Evolutionary conservation across 1,140 invertebrate genomes (phyloP).

Genomic region (Zaprionus vittiger): DNA sequence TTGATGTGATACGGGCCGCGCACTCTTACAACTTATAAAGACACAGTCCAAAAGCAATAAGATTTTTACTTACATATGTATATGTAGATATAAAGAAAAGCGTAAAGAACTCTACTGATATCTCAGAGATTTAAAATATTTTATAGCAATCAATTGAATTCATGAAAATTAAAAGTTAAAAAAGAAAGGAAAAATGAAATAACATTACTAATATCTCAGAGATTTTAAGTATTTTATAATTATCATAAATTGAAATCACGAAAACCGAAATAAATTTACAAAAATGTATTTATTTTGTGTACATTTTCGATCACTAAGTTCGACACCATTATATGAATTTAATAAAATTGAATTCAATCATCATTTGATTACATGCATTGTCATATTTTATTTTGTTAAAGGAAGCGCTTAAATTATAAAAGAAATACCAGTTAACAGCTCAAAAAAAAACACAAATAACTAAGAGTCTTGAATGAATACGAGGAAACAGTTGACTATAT

Average conservation of each 20-base stretch:
- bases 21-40: constrained; percentile 28
- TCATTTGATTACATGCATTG: constrained; percentile 8
- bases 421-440: constrained; percentile 19
- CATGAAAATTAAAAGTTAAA: too few species aligned
- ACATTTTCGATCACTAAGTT: constrained; percentile 30
- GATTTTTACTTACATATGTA: constrained; percentile 9
- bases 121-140: constrained; percentile 23
- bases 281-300: constrained; percentile 35
- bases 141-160: neutral
- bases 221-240: too few species aligned
- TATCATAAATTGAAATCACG: neutral
- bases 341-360: constrained; percentile 47
- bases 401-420: neutral
- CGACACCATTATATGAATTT: constrained; percentile 21
- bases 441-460: constrained; percentile 15
- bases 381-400: constrained; percentile 8
- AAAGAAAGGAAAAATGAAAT: too few species aligned
- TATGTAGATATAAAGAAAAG: neutral
- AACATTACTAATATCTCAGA: too few species aligned
- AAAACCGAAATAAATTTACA: constrained; percentile 4
- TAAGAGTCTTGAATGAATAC: constrained; percentile 1
- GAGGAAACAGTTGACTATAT: neutral
- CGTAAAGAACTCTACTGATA: constrained; percentile 18
- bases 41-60: constrained; percentile 40
- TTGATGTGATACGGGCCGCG: constrained; percentile 35